phyloP scores from a whole-genome alignment of 1,140 invertebrate species.

The Listronotus bonariensis region DNA sequence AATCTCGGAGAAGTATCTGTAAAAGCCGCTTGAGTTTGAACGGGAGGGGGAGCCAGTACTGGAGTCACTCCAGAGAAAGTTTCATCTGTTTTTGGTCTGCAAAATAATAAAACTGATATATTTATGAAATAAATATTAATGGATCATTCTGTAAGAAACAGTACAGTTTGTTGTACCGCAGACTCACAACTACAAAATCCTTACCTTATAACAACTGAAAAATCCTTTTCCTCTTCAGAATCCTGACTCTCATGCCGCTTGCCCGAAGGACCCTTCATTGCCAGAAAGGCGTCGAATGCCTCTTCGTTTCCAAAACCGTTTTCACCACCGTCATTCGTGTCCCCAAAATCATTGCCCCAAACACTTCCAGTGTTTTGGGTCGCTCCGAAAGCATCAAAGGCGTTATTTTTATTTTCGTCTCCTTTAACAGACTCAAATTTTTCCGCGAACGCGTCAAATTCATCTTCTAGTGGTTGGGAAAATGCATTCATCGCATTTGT shows the following conservation, averaged over 20 bases:
- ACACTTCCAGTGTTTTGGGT: slow-evolving; percentile 47
- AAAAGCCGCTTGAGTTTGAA: slow-evolving; percentile 60
- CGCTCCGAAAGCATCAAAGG: slow-evolving; percentile 58
- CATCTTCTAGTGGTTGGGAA: slow-evolving; percentile 55
- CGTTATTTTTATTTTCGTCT: slow-evolving; percentile 58
- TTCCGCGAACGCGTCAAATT: slow-evolving; percentile 83
- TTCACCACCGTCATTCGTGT: slow-evolving; percentile 24
- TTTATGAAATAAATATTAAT: not conserved
- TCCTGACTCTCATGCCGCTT: slow-evolving; percentile 69
- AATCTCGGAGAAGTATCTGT: slow-evolving; percentile 60
- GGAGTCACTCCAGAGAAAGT: slow-evolving; percentile 62
- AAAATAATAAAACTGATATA: slow-evolving; percentile 30
- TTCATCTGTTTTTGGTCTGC: slow-evolving; percentile 63
- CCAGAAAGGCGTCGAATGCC: slow-evolving; percentile 79
- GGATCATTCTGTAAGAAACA: no score
- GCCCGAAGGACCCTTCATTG: slow-evolving; percentile 72
- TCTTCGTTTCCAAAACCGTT: slow-evolving; percentile 62
- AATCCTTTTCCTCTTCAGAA: slow-evolving; percentile 76
- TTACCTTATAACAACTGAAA: slow-evolving; percentile 80
- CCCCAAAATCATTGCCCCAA: slow-evolving; percentile 57
- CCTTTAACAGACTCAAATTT: slow-evolving; percentile 77
- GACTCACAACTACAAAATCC: slow-evolving; percentile 32
- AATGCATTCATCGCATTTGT: slow-evolving; percentile 44
- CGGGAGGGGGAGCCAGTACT: slow-evolving; percentile 74
- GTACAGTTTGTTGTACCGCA: no score